Percentiles rank a stretch among this genome's conserved stretches.
phyloP scores from a whole-genome alignment of 2,797 vertebrate genomes.

The Oreochromis mossambicus region DNA sequence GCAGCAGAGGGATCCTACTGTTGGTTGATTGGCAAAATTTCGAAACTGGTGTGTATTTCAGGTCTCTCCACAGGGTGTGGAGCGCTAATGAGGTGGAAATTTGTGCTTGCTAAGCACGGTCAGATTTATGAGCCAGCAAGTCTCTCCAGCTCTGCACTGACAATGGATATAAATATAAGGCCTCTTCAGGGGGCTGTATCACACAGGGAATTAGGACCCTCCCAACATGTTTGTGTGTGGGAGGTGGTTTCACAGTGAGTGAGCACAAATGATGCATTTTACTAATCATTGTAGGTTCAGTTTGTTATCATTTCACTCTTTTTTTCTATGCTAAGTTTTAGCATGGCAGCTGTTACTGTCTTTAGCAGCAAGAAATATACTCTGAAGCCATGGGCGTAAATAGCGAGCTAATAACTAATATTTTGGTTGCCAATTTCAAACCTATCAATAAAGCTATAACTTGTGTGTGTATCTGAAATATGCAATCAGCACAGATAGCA shows the following conservation, averaged over 20 bases:
- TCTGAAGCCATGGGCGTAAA: neutral
- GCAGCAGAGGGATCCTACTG: neutral
- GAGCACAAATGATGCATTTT: slow-evolving; percentile 19
- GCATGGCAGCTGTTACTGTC: neutral
- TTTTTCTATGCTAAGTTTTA: neutral
- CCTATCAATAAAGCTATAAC: neutral
- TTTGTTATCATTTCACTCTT: neutral
- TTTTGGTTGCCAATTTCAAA: neutral
- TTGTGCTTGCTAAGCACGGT: slow-evolving; percentile 69
- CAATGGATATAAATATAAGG: slow-evolving; percentile 68
- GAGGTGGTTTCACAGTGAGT: neutral
- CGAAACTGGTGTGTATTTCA: slow-evolving; percentile 45
- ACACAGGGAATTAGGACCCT: slow-evolving; percentile 26
- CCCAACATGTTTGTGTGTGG: slow-evolving; percentile 11
- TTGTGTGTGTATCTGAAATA: neutral
- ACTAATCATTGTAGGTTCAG: neutral
- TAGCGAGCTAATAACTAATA: neutral
- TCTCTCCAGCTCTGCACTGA: slow-evolving; percentile 54
- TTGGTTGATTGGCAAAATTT: slow-evolving; percentile 28
- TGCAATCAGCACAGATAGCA: neutral
- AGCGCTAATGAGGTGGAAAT: slow-evolving; percentile 64
- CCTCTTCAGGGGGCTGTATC: slow-evolving; percentile 37
- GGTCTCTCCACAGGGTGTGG: slow-evolving; percentile 36
- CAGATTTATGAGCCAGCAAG: slow-evolving; percentile 65
- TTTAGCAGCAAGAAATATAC: neutral